Evolutionary conservation across 2,888 invertebrate species (phyloP), one percentile per base, ranked within the genome.

Genomic region (Drosophila mulleri): DNA sequence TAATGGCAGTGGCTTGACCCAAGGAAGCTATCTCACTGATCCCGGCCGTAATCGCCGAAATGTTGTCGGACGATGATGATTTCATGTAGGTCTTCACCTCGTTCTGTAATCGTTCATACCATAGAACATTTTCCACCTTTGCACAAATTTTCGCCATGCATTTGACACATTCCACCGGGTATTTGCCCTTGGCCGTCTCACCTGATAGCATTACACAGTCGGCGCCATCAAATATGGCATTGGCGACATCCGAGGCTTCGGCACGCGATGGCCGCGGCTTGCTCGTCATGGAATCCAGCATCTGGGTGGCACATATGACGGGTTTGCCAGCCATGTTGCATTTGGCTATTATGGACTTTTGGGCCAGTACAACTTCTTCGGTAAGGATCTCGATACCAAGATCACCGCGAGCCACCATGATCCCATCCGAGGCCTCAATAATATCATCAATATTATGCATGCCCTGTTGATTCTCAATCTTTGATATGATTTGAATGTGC

Each of bases 171-270:
- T 98, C 98, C 75, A 98, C 92, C 0, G 99, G 98, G 92, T 98
- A 99, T 83, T 96, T 96, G 39, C 99, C 99, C 94, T 99, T 99
- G 62, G 99, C 99, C 0, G 99, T 99, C 93, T 99, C 99, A 8
- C 98, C 99, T 0, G 98, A 98, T 91, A 99, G 93, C 99, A 99
- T 99, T 32, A 99, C 98, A 92, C 99, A 99, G 93, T 99, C 99
- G 11, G 98, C 98, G 4, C 99, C 99, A 93, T 99, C 99, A 48
- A 99, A 94, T 83, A 99, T 96, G 2, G 99, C 99, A 94, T 99
- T 99, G 60, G 99, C 99, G 0, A 99, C 99, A 93, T 99, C 99
- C 0, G 98, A 98, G 14, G 97, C 96, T 93, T 99, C 99, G 1
- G 99, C 99, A 85, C 99, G 95, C 0, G 98, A 99, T 1, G 99